These are phyloP conservation scores for Antheraea assamensis DNA, from an alignment of 2,888 invertebrate species.

Conservation along the genomic window DNA sequence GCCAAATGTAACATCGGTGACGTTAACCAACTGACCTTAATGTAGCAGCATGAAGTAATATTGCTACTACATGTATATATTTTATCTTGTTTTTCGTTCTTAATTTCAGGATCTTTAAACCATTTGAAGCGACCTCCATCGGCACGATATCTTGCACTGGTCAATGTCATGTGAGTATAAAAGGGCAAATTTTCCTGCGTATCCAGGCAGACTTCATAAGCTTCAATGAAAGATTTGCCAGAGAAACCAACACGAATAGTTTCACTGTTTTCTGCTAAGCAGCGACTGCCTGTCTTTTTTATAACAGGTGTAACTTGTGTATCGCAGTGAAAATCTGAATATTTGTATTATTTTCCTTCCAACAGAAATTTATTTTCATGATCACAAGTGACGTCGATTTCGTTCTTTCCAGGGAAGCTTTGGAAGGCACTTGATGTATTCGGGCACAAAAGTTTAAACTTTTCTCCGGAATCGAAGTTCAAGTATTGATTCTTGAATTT, in stretches of 20 bases:
- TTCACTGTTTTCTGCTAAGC: slow-evolving; percentile 24
- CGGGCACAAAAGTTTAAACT: slow-evolving; percentile 17
- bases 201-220: slow-evolving; percentile 27
- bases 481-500: background rate
- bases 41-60: slow-evolving; percentile 12
- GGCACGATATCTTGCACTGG: background rate
- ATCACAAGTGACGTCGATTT: slow-evolving; percentile 24
- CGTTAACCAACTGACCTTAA: slow-evolving; percentile 23
- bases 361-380: slow-evolving; percentile 24
- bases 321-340: slow-evolving; percentile 24
- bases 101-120: slow-evolving; percentile 1
- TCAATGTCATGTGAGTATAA: slow-evolving; percentile 9
- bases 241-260: slow-evolving; percentile 24
- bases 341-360: slow-evolving; percentile 21
- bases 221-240: slow-evolving; percentile 17
- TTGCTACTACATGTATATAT: background rate
- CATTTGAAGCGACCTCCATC: background rate
- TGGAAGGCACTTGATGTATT: slow-evolving; percentile 12
- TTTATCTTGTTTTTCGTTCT: background rate
- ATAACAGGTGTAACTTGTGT: slow-evolving; percentile 19
- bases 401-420: slow-evolving; percentile 10
- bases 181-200: slow-evolving; percentile 18
- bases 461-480: background rate
- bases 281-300: slow-evolving; percentile 21
- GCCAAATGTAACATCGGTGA: slow-evolving; percentile 19